These are phyloP conservation scores for Syrmaticus mikado DNA, from an alignment of 2,113 vertebrate species.

Conservation along the genomic window DNA sequence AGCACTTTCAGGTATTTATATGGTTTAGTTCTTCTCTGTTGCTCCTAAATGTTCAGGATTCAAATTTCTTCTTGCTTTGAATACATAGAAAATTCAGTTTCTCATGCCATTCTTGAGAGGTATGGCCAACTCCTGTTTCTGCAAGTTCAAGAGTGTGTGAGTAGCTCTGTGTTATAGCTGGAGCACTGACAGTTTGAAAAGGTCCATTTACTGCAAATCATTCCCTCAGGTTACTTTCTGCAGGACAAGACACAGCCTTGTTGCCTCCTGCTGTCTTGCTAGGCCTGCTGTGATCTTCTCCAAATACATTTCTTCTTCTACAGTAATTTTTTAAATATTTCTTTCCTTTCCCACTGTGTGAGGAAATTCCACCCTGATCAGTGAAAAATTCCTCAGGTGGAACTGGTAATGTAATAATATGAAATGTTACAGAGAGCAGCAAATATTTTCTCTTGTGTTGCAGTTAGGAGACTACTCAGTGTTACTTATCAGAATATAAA, in stretches of 20 bases:
- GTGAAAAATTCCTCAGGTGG: background rate
- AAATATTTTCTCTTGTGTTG: background rate
- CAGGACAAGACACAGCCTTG: background rate
- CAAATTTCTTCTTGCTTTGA: fast-evolving
- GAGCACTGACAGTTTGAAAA: background rate
- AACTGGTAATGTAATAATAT: background rate
- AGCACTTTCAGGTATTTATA: background rate
- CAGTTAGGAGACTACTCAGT: background rate
- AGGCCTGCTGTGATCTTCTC: background rate
- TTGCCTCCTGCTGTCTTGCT: background rate
- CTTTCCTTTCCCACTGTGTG: background rate
- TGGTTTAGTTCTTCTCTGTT: background rate
- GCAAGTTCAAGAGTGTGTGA: background rate
- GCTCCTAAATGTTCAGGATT: background rate
- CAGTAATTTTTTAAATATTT: background rate
- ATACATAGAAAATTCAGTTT: background rate
- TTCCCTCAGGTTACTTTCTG: background rate
- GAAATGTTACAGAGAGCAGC: slow-evolving; percentile 10
- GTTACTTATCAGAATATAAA: slow-evolving; percentile 30
- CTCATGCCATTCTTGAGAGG: background rate
- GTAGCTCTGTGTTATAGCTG: background rate
- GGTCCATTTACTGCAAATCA: background rate
- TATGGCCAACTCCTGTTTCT: background rate
- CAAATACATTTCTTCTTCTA: background rate
- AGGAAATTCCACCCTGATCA: slow-evolving; percentile 30